Evolutionary conservation across 92 coral and sea anemone species (phyloP).

Genomic region (Scolanthus callimorphus): DNA sequence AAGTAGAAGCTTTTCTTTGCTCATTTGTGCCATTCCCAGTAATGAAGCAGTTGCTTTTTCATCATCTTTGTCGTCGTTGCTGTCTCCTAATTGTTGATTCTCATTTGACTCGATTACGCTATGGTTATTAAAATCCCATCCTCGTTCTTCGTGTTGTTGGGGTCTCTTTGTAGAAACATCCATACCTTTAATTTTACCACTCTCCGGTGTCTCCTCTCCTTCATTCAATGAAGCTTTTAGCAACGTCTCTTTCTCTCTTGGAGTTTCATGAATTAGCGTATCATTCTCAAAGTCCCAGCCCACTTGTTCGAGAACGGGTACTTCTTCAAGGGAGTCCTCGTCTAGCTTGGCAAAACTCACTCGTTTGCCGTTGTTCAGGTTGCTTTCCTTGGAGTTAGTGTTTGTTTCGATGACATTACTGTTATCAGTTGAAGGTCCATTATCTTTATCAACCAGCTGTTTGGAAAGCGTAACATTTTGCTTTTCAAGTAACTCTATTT

Average conservation of each 20-base stretch:
- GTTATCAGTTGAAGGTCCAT: not conserved
- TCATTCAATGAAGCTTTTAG: not conserved
- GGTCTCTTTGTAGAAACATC: not conserved
- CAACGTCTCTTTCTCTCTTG: not conserved
- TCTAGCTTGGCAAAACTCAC: not conserved
- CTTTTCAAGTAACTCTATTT: slow-evolving; percentile 20
- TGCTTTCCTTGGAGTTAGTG: no score
- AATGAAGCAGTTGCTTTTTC: slow-evolving; percentile 6
- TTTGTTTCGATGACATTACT: no score
- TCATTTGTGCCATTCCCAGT: slow-evolving; percentile 42
- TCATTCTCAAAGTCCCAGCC: slow-evolving; percentile 38
- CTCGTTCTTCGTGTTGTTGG: slow-evolving; percentile 12
- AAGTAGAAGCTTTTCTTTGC: slow-evolving; percentile 61
- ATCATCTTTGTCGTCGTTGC: not conserved
- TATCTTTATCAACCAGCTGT: not conserved
- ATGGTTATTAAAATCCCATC: slow-evolving; percentile 18
- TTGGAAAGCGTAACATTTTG: slow-evolving; percentile 23
- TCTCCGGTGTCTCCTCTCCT: not conserved
- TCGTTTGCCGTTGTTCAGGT: not conserved
- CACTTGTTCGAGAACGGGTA: slow-evolving; percentile 3
- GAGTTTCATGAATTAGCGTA: slow-evolving; percentile 2
- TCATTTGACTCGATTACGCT: not conserved
- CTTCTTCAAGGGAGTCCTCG: not conserved
- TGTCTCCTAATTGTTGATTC: not conserved
- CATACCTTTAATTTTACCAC: not conserved